These are phyloP conservation scores for Thyatira batis DNA, from an alignment of 2,888 invertebrate species.

Conservation along the genomic window DNA sequence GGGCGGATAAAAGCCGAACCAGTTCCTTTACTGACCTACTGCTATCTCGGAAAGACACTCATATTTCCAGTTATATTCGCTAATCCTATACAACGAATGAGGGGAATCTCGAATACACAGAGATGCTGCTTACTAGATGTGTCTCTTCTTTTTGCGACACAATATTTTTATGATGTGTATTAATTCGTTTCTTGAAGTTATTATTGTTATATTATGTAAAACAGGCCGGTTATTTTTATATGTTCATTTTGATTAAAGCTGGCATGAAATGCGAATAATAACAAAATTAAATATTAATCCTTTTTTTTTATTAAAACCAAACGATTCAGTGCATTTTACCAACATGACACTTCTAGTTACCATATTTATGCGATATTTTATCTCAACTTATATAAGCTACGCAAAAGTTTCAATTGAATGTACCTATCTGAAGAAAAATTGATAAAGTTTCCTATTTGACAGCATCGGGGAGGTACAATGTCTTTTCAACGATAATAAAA, in stretches of 20 bases:
- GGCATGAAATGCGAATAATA: no score
- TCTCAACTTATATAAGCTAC: conserved; percentile 37
- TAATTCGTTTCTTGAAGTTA: neutral
- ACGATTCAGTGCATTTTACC: neutral
- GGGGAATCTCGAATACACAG: conserved; percentile 8
- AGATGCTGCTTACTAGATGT: neutral
- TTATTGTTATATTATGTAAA: no score
- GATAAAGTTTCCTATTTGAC: conserved; percentile 42
- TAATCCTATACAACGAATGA: conserved; percentile 33
- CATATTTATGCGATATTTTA: conserved; percentile 33
- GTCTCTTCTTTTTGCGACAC: neutral
- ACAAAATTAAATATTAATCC: no score
- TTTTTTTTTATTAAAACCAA: no score
- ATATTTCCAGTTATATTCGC: conserved; percentile 40
- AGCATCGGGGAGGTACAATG: conserved; percentile 39
- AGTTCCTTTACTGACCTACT: conserved; percentile 32
- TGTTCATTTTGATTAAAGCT: no score
- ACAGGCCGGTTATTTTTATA: no score
- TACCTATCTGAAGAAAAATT: conserved; percentile 42
- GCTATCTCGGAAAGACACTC: conserved; percentile 54
- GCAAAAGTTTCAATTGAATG: conserved; percentile 50
- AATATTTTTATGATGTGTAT: neutral
- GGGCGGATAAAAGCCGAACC: conserved; percentile 25
- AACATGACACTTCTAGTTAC: conserved; percentile 24
- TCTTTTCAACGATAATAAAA: conserved; percentile 30